A percentile compares a stretch with the other conserved stretches of the same genome.
Conservation (phyloP, 2,888 invertebrate species). For the Apamea anceps region DNA sequence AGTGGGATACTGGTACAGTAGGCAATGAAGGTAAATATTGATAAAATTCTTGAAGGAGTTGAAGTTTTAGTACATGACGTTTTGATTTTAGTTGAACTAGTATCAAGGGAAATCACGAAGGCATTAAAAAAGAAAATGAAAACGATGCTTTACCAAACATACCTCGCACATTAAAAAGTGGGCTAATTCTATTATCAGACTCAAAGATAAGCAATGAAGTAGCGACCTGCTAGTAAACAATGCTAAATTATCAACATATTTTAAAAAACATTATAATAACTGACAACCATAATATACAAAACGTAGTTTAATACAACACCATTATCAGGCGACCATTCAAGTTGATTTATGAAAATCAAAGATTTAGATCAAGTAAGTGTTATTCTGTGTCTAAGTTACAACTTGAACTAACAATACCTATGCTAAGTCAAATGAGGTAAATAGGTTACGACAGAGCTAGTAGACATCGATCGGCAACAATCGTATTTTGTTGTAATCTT, state of each 20-base stretch:
- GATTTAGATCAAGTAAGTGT: constrained; percentile 18
- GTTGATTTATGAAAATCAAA: constrained; percentile 31
- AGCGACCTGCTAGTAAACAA: constrained; percentile 18
- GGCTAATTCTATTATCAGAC: constrained; percentile 11
- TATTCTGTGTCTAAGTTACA: constrained; percentile 36
- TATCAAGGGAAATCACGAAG: not conserved
- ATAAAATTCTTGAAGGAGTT: constrained; percentile 3
- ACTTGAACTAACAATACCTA: constrained; percentile 44
- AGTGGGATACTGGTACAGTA: constrained; percentile 54
- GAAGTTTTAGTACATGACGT: not conserved
- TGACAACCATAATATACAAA: constrained; percentile 2
- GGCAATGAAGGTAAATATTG: constrained; percentile 33
- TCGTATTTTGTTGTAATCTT: constrained; percentile 55
- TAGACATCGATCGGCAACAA: constrained; percentile 52
- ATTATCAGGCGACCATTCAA: constrained; percentile 14
- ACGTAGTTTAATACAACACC: constrained; percentile 1
- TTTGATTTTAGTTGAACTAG: not conserved
- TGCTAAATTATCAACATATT: not conserved
- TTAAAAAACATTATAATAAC: not conserved
- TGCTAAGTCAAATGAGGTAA: constrained; percentile 49
- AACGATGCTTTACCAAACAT: not conserved
- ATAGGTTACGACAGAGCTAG: constrained; percentile 50
- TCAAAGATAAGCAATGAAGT: constrained; percentile 29
- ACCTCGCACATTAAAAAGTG: not conserved
- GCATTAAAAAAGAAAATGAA: not conserved